Percentiles rank a stretch among this genome's conserved stretches.
Evolutionary conservation across 2,113 vertebrate species (phyloP).

Genomic region (Pygoscelis adeliae): DNA sequence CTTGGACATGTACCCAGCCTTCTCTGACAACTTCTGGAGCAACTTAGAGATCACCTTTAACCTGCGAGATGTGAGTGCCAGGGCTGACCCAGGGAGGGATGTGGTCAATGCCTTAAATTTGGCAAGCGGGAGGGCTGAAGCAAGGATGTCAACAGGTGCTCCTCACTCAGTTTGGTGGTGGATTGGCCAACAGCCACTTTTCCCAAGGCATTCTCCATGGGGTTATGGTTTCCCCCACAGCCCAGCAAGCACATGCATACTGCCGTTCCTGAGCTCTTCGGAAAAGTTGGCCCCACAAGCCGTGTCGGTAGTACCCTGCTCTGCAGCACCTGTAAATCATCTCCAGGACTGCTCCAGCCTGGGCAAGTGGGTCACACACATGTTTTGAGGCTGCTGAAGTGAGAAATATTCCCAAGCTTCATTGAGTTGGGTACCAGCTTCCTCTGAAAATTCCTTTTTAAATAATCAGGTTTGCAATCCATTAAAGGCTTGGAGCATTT

Average conservation of each 20-base stretch:
- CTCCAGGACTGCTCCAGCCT: neutral
- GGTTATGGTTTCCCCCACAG: neutral
- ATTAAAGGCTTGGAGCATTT: neutral
- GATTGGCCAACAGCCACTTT: neutral
- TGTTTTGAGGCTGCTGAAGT: neutral
- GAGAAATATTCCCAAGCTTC: neutral
- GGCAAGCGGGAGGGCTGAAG: neutral
- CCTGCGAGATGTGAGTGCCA: slow-evolving; percentile 91
- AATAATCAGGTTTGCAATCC: neutral
- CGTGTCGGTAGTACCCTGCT: neutral
- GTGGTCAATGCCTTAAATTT: neutral
- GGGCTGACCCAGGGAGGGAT: neutral
- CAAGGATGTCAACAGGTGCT: neutral
- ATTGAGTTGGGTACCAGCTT: neutral
- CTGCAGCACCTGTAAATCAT: neutral
- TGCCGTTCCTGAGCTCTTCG: neutral
- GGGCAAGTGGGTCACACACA: neutral
- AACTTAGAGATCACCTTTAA: slow-evolving; percentile 98
- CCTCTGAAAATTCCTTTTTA: neutral
- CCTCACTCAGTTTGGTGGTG: neutral
- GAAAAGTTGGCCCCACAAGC: neutral
- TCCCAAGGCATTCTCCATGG: neutral
- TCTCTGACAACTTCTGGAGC: slow-evolving; percentile 92
- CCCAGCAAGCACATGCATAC: neutral
- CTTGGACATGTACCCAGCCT: slow-evolving; percentile 96